Evolutionary conservation across 2,113 vertebrate species (phyloP).

Genomic region (Isichthys henryi): DNA sequence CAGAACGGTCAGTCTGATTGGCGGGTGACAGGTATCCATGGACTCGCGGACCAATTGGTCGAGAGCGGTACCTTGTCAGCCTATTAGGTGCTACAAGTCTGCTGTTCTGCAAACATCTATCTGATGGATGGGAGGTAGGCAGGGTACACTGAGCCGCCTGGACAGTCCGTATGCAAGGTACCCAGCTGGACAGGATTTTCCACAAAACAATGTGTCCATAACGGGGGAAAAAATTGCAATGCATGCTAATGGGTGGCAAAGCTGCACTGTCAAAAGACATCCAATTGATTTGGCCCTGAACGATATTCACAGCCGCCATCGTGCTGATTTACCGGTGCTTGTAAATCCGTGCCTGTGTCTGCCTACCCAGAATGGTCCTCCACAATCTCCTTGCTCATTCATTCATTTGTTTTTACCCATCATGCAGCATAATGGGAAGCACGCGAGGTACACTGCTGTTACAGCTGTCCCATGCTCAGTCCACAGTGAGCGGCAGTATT

Average conservation of each 20-base stretch:
- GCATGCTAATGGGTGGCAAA: not conserved
- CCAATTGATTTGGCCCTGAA: not conserved
- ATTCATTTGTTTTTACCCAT: slow-evolving; percentile 37
- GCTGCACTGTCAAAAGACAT: not conserved
- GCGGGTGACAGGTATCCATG: not conserved
- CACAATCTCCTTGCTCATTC: slow-evolving; percentile 55
- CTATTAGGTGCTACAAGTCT: not conserved
- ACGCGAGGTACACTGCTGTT: not conserved
- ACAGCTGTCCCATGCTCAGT: not conserved
- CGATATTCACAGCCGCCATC: slow-evolving; percentile 43
- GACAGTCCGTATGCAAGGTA: not conserved
- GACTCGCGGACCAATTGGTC: not conserved
- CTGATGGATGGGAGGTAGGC: not conserved
- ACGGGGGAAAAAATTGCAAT: not conserved
- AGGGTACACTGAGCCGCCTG: not conserved
- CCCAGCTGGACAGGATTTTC: not conserved
- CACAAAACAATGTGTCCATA: not conserved
- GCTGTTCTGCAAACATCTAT: not conserved
- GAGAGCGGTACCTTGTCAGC: not conserved
- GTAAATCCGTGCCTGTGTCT: slow-evolving; percentile 54
- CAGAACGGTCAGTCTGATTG: not conserved
- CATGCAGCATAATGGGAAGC: not conserved
- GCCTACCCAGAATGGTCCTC: slow-evolving; percentile 24
- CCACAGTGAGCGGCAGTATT: not conserved
- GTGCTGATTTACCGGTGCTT: slow-evolving; percentile 55